Conservation (phyloP, 2,888 invertebrate genomes). For the Synergus laeviventris region DNA sequence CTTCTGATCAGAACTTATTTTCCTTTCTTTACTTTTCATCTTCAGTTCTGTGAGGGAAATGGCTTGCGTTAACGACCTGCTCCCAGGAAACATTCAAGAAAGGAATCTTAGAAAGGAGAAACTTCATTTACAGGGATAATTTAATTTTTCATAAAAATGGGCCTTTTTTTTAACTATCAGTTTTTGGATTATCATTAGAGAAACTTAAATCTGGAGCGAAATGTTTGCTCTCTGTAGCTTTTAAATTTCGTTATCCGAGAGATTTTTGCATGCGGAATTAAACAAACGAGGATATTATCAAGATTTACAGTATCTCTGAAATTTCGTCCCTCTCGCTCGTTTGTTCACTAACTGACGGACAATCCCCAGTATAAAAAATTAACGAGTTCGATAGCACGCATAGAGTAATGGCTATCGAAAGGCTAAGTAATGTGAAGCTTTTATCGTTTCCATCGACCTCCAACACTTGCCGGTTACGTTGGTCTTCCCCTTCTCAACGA, state of each 20-base stretch:
- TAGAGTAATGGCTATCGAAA: slow-evolving; percentile 48
- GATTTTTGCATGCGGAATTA: slow-evolving; percentile 26
- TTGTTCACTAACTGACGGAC: slow-evolving; percentile 44
- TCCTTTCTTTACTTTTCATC: slow-evolving; percentile 39
- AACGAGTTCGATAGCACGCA: slow-evolving; percentile 48
- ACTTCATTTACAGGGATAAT: neutral
- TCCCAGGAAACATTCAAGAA: slow-evolving; percentile 11
- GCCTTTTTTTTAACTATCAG: neutral
- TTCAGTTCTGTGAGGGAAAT: slow-evolving; percentile 26
- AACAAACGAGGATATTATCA: slow-evolving; percentile 39
- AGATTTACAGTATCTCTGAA: slow-evolving; percentile 43
- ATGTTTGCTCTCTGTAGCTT: neutral
- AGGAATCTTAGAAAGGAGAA: neutral
- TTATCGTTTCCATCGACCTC: slow-evolving; percentile 43
- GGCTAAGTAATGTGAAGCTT: slow-evolving; percentile 47
- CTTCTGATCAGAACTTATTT: slow-evolving; percentile 37
- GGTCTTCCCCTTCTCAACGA: neutral
- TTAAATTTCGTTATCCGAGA: slow-evolving; percentile 29
- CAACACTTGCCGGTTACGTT: slow-evolving; percentile 33
- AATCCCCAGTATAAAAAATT: slow-evolving; percentile 45
- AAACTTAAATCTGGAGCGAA: neutral
- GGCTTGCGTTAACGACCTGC: slow-evolving; percentile 27
- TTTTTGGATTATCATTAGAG: neutral
- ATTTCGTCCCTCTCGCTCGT: slow-evolving; percentile 39
- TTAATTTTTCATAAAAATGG: neutral